Evolutionary conservation across 2,888 invertebrate genomes (phyloP).

Genomic region (Acrobasis consociella): DNA sequence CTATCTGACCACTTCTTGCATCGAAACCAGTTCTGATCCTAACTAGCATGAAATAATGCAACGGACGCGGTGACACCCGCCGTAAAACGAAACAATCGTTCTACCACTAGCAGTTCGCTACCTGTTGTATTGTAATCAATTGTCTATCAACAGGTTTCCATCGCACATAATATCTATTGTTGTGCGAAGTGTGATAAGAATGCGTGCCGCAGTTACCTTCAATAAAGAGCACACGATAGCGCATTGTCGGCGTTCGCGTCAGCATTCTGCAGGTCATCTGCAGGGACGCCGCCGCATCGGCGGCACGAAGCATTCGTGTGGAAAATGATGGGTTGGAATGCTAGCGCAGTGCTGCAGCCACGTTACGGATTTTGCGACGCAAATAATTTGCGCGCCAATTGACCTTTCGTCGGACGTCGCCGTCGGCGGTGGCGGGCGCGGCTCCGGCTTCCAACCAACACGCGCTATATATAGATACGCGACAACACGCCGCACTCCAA

Average conservation of each 20-base stretch:
- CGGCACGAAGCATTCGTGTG: conserved; percentile 25
- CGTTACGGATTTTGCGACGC: conserved; percentile 77
- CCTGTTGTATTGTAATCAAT: conserved; percentile 22
- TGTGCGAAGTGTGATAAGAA: conserved; percentile 51
- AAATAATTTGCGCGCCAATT: conserved; percentile 83
- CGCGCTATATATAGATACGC: conserved; percentile 78
- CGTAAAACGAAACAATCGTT: conserved; percentile 13
- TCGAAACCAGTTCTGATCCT: conserved; percentile 67
- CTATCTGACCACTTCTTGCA: conserved; percentile 67
- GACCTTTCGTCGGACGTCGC: conserved; percentile 79
- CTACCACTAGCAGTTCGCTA: neutral
- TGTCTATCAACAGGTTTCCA: conserved; percentile 21
- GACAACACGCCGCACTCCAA: conserved; percentile 68
- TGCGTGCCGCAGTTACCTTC: conserved; percentile 46
- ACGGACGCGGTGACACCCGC: conserved; percentile 33
- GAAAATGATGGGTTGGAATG: conserved; percentile 29
- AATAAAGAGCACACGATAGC: conserved; percentile 37
- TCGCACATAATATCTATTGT: conserved; percentile 23
- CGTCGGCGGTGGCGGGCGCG: conserved; percentile 67
- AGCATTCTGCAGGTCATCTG: neutral
- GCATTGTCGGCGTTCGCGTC: conserved; percentile 25
- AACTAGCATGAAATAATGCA: conserved; percentile 51
- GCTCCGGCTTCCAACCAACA: conserved; percentile 68
- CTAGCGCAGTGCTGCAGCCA: conserved; percentile 59
- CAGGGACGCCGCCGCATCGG: conserved; percentile 2